Base-by-base conservation (phyloP, 2,113 vertebrate genomes). In the Xenopus tropicalis region DNA sequence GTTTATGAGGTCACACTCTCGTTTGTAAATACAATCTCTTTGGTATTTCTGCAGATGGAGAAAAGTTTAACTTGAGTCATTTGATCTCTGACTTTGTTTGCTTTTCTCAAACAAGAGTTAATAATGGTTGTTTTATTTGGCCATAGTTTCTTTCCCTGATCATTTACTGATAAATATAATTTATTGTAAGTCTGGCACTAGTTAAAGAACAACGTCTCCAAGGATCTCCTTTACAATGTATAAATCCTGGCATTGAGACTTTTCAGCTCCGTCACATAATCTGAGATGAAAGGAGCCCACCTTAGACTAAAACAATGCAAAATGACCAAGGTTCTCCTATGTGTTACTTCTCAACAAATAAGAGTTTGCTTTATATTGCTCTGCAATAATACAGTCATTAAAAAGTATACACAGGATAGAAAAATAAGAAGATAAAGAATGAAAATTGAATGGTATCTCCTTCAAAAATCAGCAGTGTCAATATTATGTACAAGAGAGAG, bases 241-340 rank as follows among this genome's bases (percentile, higher is more conserved):
- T 79, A 77, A 48, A 48, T 48, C 72, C 79, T 81, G 72, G 70
- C 71, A 80, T 56, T 17, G 78, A 82, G 78, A 69, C 71, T 78
- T 80, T 78, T 83, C 78, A 37, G 29, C 46, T 66, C 74, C 74
- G 89, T 87, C 82, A 90, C 81, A 80, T 79, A 88, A 92, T 86
- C 85, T 77, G 75, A 81, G 83, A 82, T 89, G 79, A 91, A 91
- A 89, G 87, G 83, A 80, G 71, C 29, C 72, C 80, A 68, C 19
- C 72, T 52, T 72, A 82, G 81, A 72, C 66, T 78, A 70, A 57
- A 57, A 57, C 14, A 37, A 37, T 37, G 29, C 16, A 57, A 21
- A 57, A n/a, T 20, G 14, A 57, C 8, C 1, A 2, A 57, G 2
- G 19, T 57, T 20, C 10, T 57, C 4, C 19, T 57, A 57, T 57